Base-by-base conservation (phyloP, 2,797 vertebrate species). In the Mastacembelus armatus region DNA sequence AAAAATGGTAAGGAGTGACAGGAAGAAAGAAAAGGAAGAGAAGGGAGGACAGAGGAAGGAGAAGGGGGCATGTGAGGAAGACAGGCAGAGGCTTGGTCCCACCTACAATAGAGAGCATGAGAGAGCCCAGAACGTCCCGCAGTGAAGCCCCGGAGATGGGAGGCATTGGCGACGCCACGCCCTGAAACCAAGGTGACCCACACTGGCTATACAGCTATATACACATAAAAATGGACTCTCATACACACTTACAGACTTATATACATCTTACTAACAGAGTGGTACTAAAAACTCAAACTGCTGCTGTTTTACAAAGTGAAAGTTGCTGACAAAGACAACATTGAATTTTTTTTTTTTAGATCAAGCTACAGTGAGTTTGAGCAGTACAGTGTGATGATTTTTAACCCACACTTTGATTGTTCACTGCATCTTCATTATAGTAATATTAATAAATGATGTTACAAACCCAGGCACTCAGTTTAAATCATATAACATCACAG, bases 91-190 rank as follows among this genome's bases (percentile, higher is more conserved):
- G 80, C 43, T 88, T 85, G 78, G 82, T 89, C 88, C 92, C 90
- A 93, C 92, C 91, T 94, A 93, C 92, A 93, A 93, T 92, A 88
- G 92, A 93, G 81, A 93, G 89, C 74, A 93, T 87, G 74, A 93
- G 87, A 90, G 90, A 91, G 85, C 91, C 91, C 90, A 92, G 91
- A 88, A 93, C 80, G 80, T 93, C 91, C 86, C 86, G 86, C 61
- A 93, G 87, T 51, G 90, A 92, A 57, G 87, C 90, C 85, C 90
- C 90, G 67, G 92, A 92, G 88, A 93, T 89, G 60, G 84, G 86
- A 62, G 87, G 92, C 72, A 92, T 85, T 77, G 77, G 73, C 16
- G 77, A 86, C 81, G 88, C 88, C 88, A 77, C 50, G 43, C 87
- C 91, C 92, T 93, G 90, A 57, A 92, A 91, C 81, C 89, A 88